Base-by-base conservation (phyloP, 2,113 vertebrate genomes). In the Misgurnus mizolepis region DNA sequence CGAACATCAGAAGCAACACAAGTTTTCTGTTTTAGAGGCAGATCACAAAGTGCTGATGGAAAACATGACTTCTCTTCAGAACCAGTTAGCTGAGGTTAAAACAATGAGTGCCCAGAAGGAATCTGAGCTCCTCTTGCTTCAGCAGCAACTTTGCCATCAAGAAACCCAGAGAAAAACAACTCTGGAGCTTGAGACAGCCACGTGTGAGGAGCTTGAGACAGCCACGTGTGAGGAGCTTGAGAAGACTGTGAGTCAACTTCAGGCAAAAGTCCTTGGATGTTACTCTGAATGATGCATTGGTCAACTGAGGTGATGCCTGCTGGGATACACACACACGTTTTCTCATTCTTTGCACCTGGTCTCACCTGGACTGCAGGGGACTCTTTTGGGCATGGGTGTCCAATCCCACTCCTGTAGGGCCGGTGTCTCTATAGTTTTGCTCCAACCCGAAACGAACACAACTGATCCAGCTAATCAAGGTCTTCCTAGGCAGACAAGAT, bases 241-340 rank as follows among this genome's bases (percentile, higher is more conserved):
- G 39, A n/a, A 17, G 15, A 39, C 1, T 9, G 11, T 76, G 40
- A 65, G 18, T 61, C 49, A 53, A 14, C 47, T 58, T 39, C 18
- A 61, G 10, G 22, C 55, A 0, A 18, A 68, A 55, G 27, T 78
- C 4, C 41, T 40, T 0, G 17, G 60, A 7, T 89, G 89, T 17
- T 92, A 89, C 60, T 88, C 92, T 0, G 93, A 94, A 18, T 91
- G 94, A 49, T 91, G 94, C 85, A 98, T 96, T 65, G 91, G 91
- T 0, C 93, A 94, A 95, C 90, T 5, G 95, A 97, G 91, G 96
- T 97, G 89, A 87, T 83, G 73, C 61, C 6, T 17, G 12, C 65
- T 39, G 10, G 22, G 14, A 66, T 27, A 17, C 40, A 5, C 7
- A 47, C 27, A 49, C 1, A 0, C n/a, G 18, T 39, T 3, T 61